Conservation (phyloP, 2,888 invertebrate genomes). For the Chrysina gloriosa region DNA sequence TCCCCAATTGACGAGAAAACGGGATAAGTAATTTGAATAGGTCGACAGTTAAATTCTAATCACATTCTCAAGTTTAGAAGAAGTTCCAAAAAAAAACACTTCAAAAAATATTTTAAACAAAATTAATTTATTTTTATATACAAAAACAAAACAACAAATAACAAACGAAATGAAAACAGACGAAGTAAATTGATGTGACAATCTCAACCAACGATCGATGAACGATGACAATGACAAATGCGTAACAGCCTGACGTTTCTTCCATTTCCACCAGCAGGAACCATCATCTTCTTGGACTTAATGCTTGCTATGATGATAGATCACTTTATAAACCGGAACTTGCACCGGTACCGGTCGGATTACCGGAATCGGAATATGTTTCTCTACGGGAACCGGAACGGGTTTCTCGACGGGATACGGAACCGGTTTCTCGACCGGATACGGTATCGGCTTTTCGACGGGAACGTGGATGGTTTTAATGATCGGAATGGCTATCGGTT, state of each 20-base stretch:
- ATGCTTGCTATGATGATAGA: conserved; percentile 76
- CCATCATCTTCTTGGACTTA: conserved; percentile 39
- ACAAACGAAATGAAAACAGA: not conserved
- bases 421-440: conserved; percentile 75
- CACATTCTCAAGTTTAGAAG: no score
- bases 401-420: conserved; percentile 76
- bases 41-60: no score
- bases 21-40: no score
- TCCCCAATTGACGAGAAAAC: no score
- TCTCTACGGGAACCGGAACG: conserved; percentile 76
- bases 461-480: conserved; percentile 77
- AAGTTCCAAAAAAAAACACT: no score
- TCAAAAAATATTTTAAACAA: no score
- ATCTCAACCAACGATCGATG: not conserved
- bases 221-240: conserved; percentile 28
- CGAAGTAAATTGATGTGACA: not conserved
- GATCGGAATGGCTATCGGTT: conserved; percentile 76
- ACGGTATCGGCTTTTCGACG: conserved; percentile 79
- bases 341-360: conserved; percentile 77
- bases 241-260: conserved; percentile 26
- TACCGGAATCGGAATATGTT: conserved; percentile 76
- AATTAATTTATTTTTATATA: no score
- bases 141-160: not conserved
- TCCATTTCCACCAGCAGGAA: no score
- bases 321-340: conserved; percentile 78